Evolutionary conservation across 2,888 invertebrate genomes (phyloP), one percentile per base, ranked within the genome.

Genomic region (Sesamia inferens): DNA sequence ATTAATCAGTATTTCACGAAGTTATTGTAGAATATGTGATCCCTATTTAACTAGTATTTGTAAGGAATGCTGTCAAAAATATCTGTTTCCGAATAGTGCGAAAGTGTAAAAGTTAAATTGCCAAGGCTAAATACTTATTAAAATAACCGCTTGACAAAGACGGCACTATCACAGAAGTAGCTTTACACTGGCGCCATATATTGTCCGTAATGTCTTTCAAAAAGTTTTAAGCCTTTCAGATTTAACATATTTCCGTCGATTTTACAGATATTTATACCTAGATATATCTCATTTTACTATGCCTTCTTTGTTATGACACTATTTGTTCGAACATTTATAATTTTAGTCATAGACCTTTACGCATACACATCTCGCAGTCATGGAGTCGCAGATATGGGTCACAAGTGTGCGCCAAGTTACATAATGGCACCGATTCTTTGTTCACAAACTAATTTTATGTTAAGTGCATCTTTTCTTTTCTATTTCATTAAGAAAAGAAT

Each of bases 341-440:
- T 57, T 31, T 58, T 0, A 10, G 19, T 31, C 31, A 31, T 39
- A 19, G 10, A 31, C 5, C 31, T 31, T 58, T 10, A 22, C 48
- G 31, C 24, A 31, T 31, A 19, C 39, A 39, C 7, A 39, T 39
- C 6, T 39, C 39, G 39, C 39, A 54, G 42, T 13, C 22, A 65
- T 54, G 4, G n/a, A 63, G 6, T 47, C n/a, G n/a, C n/a, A n/a
- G 19, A 57, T 57, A 57, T 51, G 16, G 51, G 51, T 71, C 47
- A 68, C 61, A 69, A 61, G 71, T 68, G 68, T 74, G 57, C 22
- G 42, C 57, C 24, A 0, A 57, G 67, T 68, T 63, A 67, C 2
- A 44, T 10, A 54, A 31, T 31, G 31, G 31, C 31, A 3, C 31
- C 31, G 31, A 31, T 31, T 31, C 31, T 31, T 31, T 31, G 31